Conservation (phyloP, 1,140 invertebrate species). For the Heliconius melpomene region DNA sequence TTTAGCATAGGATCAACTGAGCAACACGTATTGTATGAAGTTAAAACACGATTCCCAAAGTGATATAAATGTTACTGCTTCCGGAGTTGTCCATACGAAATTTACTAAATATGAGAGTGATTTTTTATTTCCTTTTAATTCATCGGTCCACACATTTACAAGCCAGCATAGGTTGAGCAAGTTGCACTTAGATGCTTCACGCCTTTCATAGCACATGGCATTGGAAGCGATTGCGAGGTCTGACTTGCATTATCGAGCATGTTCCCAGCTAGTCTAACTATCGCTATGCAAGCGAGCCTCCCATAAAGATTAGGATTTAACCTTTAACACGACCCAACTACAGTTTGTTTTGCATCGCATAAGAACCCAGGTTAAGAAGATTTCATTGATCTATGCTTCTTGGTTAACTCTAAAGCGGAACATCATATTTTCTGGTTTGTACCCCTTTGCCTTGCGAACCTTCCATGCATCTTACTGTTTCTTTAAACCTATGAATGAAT, state of each 20-base stretch:
- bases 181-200: constrained; percentile 77
- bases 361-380: constrained; percentile 33
- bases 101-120: constrained; percentile 1
- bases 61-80: not conserved
- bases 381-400: constrained; percentile 74
- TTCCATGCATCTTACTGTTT: constrained; percentile 63
- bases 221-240: constrained; percentile 49
- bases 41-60: constrained; percentile 5
- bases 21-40: not conserved
- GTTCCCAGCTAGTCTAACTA: constrained; percentile 51
- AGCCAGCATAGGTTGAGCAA: constrained; percentile 61
- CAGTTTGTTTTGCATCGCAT: constrained; percentile 60
- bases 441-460: constrained; percentile 60
- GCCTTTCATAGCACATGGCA: constrained; percentile 71
- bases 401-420: constrained; percentile 80
- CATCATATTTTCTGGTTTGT: constrained; percentile 71
- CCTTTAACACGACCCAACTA: constrained; percentile 30
- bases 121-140: constrained; percentile 47
- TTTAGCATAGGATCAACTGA: no score
- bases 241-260: constrained; percentile 65
- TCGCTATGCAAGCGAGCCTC: constrained; percentile 49
- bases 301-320: constrained; percentile 29
- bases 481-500: constrained; percentile 65
- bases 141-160: constrained; percentile 71
- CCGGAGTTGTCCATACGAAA: constrained; percentile 6